Evolutionary conservation across 2,797 vertebrate genomes (phyloP).

Genomic region (Pelodytes ibericus): DNA sequence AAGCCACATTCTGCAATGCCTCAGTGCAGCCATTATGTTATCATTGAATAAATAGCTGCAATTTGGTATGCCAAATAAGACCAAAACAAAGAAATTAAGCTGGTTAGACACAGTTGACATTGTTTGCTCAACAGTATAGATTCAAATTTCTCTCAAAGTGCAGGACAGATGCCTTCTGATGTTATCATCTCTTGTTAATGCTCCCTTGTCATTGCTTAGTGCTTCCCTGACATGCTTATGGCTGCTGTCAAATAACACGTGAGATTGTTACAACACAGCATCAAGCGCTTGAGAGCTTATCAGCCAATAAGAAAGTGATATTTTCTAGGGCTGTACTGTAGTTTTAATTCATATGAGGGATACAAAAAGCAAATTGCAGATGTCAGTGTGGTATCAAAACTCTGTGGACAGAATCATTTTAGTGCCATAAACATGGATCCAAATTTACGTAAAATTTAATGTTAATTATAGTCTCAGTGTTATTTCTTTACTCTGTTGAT

Average conservation of each 20-base stretch:
- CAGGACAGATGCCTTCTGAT: constrained; percentile 47
- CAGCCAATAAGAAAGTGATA: background rate
- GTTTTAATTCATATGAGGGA: constrained; percentile 30
- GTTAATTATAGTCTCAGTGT: constrained; percentile 28
- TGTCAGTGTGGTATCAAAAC: constrained; percentile 13
- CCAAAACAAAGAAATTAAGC: constrained; percentile 33
- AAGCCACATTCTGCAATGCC: background rate
- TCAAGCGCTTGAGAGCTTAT: background rate
- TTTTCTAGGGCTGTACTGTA: constrained; percentile 2
- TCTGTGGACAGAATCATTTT: constrained; percentile 17
- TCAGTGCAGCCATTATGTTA: constrained; percentile 16
- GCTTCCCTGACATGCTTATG: constrained; percentile 37
- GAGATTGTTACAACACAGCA: constrained; percentile 22
- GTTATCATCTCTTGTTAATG: constrained; percentile 38
- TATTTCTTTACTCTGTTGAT: constrained; percentile 9
- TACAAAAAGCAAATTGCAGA: constrained; percentile 32
- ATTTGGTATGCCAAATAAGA: constrained; percentile 23
- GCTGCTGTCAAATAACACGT: constrained; percentile 40
- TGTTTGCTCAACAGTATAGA: constrained; percentile 41
- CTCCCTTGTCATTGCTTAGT: constrained; percentile 43
- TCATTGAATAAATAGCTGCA: constrained; percentile 15
- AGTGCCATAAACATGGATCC: constrained; percentile 25
- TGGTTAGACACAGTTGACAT: constrained; percentile 39
- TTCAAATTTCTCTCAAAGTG: constrained; percentile 33
- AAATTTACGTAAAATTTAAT: constrained; percentile 36